phyloP scores from a whole-genome alignment of 2,113 vertebrate genomes.

The Microcebus griseorufus region DNA sequence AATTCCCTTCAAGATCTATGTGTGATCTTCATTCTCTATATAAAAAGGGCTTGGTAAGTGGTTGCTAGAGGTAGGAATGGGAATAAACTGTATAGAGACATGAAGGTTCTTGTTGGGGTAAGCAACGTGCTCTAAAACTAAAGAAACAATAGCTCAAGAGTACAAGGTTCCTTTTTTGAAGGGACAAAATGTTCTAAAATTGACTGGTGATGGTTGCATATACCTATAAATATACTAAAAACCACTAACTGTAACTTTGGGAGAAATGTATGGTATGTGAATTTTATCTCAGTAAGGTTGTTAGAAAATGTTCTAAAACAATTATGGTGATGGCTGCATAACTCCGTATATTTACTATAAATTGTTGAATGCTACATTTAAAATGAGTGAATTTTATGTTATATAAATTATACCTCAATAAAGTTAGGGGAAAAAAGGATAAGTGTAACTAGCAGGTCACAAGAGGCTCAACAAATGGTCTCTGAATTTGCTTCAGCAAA shows the following conservation, averaged over 20 bases:
- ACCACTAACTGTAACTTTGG: neutral
- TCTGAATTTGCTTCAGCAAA: neutral
- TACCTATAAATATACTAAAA: constrained; percentile 16
- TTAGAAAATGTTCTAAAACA: neutral
- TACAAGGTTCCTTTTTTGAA: neutral
- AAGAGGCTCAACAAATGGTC: neutral
- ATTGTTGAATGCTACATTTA: neutral
- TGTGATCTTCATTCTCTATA: neutral
- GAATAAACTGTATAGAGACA: neutral
- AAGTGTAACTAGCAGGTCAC: neutral
- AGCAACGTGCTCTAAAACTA: neutral
- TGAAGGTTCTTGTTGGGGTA: neutral
- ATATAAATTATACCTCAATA: neutral
- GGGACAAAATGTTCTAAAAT: neutral
- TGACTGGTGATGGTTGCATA: neutral
- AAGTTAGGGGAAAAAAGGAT: neutral
- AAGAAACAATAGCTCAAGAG: neutral
- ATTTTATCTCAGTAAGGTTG: neutral
- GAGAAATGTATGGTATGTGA: neutral
- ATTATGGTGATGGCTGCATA: neutral
- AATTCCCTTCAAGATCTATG: neutral
- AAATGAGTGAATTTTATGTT: neutral
- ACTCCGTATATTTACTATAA: neutral
- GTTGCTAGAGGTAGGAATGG: neutral
- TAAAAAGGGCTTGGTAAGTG: neutral